Percentiles rank a stretch among this genome's conserved stretches.
phyloP scores from a whole-genome alignment of 2,797 vertebrate genomes.

The Danio kyathit region DNA sequence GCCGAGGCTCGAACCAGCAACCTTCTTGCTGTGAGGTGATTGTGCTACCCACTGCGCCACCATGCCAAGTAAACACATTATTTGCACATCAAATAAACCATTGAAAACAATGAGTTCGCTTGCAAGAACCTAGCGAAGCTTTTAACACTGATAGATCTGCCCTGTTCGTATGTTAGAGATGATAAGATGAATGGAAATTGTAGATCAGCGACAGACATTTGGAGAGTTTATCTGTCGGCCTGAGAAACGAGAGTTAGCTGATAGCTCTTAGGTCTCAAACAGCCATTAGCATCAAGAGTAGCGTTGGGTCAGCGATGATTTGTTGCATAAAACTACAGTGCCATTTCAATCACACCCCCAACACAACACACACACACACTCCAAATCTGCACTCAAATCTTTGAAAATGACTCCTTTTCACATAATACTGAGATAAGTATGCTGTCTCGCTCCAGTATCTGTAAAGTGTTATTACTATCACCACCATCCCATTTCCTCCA shows the following conservation, averaged over 20 bases:
- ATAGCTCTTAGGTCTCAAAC: constrained; percentile 59
- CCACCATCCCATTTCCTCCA: constrained; percentile 72
- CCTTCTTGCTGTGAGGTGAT: no score
- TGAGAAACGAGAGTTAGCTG: constrained; percentile 32
- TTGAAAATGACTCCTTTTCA: constrained; percentile 71
- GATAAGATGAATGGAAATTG: constrained; percentile 32
- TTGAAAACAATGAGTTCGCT: no score
- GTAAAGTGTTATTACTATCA: constrained; percentile 78
- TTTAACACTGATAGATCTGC: not conserved
- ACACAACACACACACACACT: constrained; percentile 25
- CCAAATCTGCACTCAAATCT: constrained; percentile 60
- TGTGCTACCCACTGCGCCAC: no score
- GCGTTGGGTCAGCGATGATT: constrained; percentile 60
- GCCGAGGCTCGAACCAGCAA: no score
- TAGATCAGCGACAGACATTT: not conserved
- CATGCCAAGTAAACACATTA: no score
- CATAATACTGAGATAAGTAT: constrained; percentile 76
- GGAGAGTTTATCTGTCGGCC: not conserved
- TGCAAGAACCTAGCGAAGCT: not conserved
- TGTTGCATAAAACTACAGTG: constrained; percentile 57
- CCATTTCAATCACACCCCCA: constrained; percentile 34
- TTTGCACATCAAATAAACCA: no score
- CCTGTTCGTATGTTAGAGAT: not conserved
- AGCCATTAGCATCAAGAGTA: constrained; percentile 63
- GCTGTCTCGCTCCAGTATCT: constrained; percentile 73